These are phyloP conservation scores for Argyresthia albistria DNA, from an alignment of 2,888 invertebrate genomes.

Conservation along the genomic window DNA sequence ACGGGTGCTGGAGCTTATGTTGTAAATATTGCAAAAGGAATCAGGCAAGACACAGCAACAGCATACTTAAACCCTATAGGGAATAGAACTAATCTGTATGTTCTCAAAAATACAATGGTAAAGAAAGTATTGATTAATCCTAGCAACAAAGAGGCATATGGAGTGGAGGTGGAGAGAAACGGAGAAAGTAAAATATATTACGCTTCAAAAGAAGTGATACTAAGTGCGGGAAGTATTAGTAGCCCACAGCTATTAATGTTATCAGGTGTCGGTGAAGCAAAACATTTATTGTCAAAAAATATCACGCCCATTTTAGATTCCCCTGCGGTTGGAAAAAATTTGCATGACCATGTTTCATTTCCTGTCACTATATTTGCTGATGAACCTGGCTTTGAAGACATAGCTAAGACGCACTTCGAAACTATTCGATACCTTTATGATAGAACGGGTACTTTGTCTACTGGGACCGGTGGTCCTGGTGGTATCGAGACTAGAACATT, in stretches of 20 bases:
- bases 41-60: slow-evolving; percentile 54
- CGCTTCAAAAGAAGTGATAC: slow-evolving; percentile 52
- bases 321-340: slow-evolving; percentile 60
- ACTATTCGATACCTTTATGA: slow-evolving; percentile 57
- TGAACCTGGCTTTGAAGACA: slow-evolving; percentile 23
- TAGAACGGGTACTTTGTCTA: slow-evolving; percentile 61
- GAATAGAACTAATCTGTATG: slow-evolving; percentile 35
- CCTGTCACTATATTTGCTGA: slow-evolving; percentile 41
- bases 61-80: slow-evolving; percentile 45
- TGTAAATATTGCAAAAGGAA: slow-evolving; percentile 54
- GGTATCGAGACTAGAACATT: too few relatives aligned
- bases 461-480: slow-evolving; percentile 70
- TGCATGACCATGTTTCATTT: slow-evolving; percentile 63
- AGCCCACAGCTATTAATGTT: slow-evolving; percentile 63
- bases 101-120: slow-evolving; percentile 58
- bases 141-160: slow-evolving; percentile 39
- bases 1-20: slow-evolving; percentile 59
- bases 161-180: slow-evolving; percentile 37
- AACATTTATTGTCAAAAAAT: slow-evolving; percentile 35
- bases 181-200: slow-evolving; percentile 20
- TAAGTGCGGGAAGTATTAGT: slow-evolving; percentile 59
- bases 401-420: slow-evolving; percentile 28
- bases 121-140: slow-evolving; percentile 59
- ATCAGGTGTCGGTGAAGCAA: slow-evolving; percentile 61
- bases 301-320: slow-evolving; percentile 42